These are phyloP conservation scores for Tiliacea aurago DNA, from an alignment of 2,888 invertebrate genomes.

Conservation along the genomic window DNA sequence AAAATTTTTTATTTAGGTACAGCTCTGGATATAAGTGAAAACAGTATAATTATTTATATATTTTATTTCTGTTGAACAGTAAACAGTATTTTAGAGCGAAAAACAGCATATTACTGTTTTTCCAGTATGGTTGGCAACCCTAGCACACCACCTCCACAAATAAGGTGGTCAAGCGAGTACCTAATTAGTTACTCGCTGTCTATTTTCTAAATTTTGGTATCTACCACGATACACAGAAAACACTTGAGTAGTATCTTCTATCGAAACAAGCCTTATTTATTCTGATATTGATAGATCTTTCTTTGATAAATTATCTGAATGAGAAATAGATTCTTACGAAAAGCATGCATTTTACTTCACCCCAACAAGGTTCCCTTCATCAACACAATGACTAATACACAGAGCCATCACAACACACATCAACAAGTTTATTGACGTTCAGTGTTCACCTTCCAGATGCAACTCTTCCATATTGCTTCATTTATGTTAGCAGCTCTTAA, in stretches of 20 bases:
- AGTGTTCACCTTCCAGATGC: conserved; percentile 47
- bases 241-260: not conserved
- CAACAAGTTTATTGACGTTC: conserved; percentile 32
- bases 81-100: too few species aligned
- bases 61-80: too few species aligned
- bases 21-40: too few species aligned
- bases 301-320: not conserved
- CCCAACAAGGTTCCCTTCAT: not conserved
- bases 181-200: too few species aligned
- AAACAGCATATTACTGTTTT: too few species aligned
- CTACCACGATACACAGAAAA: not conserved
- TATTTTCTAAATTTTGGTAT: not conserved
- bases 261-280: not conserved
- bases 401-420: conserved; percentile 10
- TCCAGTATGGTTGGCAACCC: too few species aligned
- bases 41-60: too few species aligned
- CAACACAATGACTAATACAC: conserved; percentile 22
- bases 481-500: conserved; percentile 49
- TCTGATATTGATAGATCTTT: not conserved
- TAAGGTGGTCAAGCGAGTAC: not conserved
- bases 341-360: not conserved
- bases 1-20: too few species aligned
- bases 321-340: not conserved
- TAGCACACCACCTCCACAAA: not conserved
- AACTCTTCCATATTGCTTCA: conserved; percentile 45